phyloP scores from a whole-genome alignment of 2,113 vertebrate genomes.

The Edolisoma coerulescens region DNA sequence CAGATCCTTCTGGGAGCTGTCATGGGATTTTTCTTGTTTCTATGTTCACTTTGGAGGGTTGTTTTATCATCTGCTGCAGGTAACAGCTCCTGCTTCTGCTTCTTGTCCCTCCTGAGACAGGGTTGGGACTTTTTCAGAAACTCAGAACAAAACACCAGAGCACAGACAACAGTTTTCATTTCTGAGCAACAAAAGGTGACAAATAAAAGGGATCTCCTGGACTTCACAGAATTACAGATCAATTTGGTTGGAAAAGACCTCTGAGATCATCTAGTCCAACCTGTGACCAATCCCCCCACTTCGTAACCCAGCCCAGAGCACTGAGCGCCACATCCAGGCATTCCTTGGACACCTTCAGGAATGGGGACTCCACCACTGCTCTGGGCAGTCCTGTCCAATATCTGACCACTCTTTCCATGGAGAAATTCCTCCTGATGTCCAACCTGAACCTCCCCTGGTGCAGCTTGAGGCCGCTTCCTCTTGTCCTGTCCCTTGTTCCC shows the following conservation, averaged over 20 bases:
- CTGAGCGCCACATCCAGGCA: background rate
- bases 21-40: background rate
- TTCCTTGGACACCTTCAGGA: background rate
- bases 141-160: background rate
- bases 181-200: background rate
- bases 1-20: background rate
- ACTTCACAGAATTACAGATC: background rate
- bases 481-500: background rate
- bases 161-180: background rate
- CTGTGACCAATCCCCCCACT: fast-evolving
- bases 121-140: background rate
- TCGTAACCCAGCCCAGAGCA: background rate
- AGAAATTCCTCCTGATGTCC: background rate
- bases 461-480: background rate
- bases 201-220: background rate
- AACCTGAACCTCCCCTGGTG: background rate
- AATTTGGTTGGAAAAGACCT: background rate
- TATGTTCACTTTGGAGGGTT: background rate
- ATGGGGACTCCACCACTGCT: background rate
- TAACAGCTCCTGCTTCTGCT: background rate
- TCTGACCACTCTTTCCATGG: background rate
- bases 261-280: background rate
- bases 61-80: background rate
- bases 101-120: background rate
- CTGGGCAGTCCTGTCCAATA: background rate